A percentile compares a stretch with the other conserved stretches of the same genome.
Conservation (phyloP, 2,797 vertebrate species). For the Ara ararauna region DNA sequence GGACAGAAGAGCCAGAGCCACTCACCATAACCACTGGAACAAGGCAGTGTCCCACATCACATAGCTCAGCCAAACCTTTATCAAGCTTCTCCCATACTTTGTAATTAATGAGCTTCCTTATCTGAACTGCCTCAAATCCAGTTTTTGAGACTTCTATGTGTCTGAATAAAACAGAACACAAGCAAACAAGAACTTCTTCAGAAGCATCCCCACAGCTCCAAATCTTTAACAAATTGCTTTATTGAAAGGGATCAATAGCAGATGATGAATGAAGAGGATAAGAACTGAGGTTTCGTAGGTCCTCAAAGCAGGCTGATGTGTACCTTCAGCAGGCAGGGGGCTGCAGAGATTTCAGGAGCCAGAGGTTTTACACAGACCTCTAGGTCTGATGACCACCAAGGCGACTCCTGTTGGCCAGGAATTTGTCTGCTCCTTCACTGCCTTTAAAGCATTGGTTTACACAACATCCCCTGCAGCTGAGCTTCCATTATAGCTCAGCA, state of each 20-base stretch:
- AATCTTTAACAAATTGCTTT: not conserved
- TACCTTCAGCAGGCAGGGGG: not conserved
- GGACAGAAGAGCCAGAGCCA: not conserved
- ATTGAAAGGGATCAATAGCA: not conserved
- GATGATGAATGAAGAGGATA: fast-evolving
- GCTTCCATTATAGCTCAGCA: not conserved
- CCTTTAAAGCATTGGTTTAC: not conserved
- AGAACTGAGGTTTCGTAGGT: not conserved
- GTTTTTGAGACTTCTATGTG: fast-evolving
- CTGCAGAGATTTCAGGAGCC: not conserved
- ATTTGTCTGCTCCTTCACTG: not conserved
- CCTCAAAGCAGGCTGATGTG: fast-evolving
- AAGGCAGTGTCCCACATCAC: fast-evolving
- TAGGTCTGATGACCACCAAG: not conserved
- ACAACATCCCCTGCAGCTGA: not conserved
- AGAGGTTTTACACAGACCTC: not conserved
- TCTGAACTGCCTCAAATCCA: fast-evolving
- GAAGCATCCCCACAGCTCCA: not conserved
- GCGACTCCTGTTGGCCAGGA: not conserved
- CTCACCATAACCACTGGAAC: fast-evolving
- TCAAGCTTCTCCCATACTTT: not conserved
- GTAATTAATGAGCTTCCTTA: not conserved
- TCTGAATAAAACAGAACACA: not conserved
- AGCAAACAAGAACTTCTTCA: not conserved
- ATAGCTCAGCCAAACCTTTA: not conserved